phyloP scores from a whole-genome alignment of 2,113 vertebrate species.

The Neotragus pygmaeus region DNA sequence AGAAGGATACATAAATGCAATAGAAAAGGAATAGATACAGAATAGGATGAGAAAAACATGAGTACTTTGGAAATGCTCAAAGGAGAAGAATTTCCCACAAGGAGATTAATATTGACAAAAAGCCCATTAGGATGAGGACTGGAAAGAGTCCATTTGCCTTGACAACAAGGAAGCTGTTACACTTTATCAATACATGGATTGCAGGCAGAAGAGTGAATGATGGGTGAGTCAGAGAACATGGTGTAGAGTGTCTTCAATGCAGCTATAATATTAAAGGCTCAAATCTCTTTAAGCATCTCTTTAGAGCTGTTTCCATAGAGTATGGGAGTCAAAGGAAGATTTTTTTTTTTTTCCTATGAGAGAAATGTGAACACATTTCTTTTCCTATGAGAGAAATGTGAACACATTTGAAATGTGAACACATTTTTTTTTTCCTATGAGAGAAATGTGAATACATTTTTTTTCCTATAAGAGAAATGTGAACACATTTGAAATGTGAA shows the following conservation, averaged over 20 bases:
- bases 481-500: no score
- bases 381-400: background rate
- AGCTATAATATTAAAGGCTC: background rate
- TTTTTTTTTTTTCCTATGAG: background rate
- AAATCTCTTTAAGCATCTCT: rapidly evolving
- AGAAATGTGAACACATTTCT: background rate
- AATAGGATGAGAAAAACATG: background rate
- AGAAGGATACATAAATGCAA: background rate
- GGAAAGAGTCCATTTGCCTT: background rate
- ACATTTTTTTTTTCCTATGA: background rate
- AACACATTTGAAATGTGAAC: no score
- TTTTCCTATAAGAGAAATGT: background rate
- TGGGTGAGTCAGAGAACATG: rapidly evolving
- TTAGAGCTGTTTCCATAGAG: background rate
- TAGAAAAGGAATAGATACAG: rapidly evolving
- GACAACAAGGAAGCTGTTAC: rapidly evolving
- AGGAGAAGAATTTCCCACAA: no score
- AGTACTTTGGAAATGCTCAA: no score
- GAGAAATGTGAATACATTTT: background rate
- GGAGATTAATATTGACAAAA: background rate
- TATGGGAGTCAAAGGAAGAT: no score
- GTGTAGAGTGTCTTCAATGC: rapidly evolving
- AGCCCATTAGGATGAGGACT: background rate
- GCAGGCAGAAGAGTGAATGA: rapidly evolving
- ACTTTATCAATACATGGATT: rapidly evolving